phyloP scores from a whole-genome alignment of 2,113 vertebrate species.

The Phodopus roborovskii region DNA sequence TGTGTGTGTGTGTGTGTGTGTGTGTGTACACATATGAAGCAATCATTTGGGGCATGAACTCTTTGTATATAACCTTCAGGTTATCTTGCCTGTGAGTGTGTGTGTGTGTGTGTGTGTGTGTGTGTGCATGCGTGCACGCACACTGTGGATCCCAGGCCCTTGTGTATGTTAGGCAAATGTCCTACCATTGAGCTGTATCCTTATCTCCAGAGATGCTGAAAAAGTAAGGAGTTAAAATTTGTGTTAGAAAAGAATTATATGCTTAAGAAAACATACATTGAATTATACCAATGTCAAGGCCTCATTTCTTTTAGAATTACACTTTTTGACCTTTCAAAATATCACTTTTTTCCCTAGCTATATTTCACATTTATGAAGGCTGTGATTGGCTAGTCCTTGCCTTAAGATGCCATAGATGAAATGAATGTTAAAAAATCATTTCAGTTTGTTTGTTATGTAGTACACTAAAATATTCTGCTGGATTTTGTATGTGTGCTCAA shows the following conservation, averaged over 20 bases:
- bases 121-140: not conserved
- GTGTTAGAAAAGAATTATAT: not conserved
- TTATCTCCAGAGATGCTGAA: not conserved
- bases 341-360: not conserved
- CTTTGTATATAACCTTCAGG: not conserved
- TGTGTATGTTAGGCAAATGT: not conserved
- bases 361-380: slow-evolving; percentile 14
- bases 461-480: not conserved
- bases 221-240: not conserved
- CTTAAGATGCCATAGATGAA: slow-evolving; percentile 12
- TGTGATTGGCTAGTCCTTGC: not conserved
- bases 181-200: not conserved
- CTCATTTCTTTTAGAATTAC: not conserved
- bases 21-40: not conserved
- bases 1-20: not conserved
- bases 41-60: not conserved
- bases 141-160: not conserved
- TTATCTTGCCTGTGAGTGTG: not conserved
- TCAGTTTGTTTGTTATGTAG: not conserved
- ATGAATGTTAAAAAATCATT: not conserved
- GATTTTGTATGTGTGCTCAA: not conserved
- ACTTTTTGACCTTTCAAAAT: not conserved
- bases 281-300: not conserved
- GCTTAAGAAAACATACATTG: not conserved
- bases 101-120: not conserved